A percentile compares a stretch with the other conserved stretches of the same genome.
Evolutionary conservation across 2,113 vertebrate genomes (phyloP).

Genomic region (Melanotaenia duboulayi): DNA sequence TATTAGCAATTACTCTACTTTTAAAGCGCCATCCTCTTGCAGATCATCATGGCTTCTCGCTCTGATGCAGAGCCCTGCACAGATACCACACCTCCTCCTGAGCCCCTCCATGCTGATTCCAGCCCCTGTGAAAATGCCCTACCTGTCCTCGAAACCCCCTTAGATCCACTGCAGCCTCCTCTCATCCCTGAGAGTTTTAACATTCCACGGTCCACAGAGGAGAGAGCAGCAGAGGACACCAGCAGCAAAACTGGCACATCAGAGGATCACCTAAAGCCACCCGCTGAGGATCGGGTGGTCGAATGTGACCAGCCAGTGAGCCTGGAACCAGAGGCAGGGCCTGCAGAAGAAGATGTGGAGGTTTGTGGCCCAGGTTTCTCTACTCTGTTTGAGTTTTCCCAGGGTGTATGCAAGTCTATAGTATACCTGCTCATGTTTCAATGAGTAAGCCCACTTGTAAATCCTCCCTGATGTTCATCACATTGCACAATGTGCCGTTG

Average conservation of each 20-base stretch:
- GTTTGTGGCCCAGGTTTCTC: conserved; percentile 39
- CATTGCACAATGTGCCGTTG: no score
- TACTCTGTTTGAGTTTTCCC: not conserved
- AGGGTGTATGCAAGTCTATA: not conserved
- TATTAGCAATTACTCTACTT: not conserved
- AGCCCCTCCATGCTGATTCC: conserved; percentile 18
- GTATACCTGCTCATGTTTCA: no score
- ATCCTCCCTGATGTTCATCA: no score
- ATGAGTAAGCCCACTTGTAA: no score
- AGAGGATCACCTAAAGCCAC: conserved; percentile 23
- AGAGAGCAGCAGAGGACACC: conserved; percentile 17
- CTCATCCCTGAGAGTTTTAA: conserved; percentile 15
- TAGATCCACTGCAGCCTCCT: conserved; percentile 27
- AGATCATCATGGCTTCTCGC: conserved; percentile 74
- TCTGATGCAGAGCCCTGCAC: conserved; percentile 37
- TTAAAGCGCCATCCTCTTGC: conserved; percentile 7
- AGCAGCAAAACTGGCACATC: not conserved
- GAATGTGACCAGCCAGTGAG: conserved; percentile 82
- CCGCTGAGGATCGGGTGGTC: conserved; percentile 51
- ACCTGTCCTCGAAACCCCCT: not conserved
- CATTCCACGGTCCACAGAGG: conserved; percentile 10
- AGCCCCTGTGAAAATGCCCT: conserved; percentile 24
- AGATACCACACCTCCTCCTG: conserved; percentile 28
- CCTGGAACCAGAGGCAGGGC: conserved; percentile 67
- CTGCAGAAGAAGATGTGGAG: conserved; percentile 59